Percentiles rank a stretch among this genome's conserved stretches.
phyloP scores from a whole-genome alignment of 2,888 invertebrate genomes.

The Pediacus dermestoides region DNA sequence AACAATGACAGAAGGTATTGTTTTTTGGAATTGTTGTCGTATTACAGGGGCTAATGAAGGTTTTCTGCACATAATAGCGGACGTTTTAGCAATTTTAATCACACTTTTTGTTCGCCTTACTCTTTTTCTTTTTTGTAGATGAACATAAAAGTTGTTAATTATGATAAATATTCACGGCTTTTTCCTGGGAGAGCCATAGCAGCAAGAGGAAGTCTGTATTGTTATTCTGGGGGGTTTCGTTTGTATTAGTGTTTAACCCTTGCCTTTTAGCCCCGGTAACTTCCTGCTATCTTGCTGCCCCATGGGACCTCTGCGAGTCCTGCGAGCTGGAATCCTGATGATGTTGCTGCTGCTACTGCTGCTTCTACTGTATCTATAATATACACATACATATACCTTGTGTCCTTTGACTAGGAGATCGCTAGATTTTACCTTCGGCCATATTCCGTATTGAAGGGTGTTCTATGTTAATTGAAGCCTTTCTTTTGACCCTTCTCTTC shows the following conservation, averaged over 20 bases:
- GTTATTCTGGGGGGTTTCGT: conserved; percentile 50
- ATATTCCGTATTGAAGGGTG: conserved; percentile 29
- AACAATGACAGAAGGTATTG: no score
- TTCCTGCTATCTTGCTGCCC: conserved; percentile 49
- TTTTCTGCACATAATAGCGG: conserved; percentile 35
- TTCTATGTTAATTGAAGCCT: conserved; percentile 34
- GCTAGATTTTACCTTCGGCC: conserved; percentile 21
- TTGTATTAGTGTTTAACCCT: conserved; percentile 52
- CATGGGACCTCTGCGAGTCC: conserved; percentile 44
- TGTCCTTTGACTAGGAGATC: conserved; percentile 34
- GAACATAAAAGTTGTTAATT: conserved; percentile 52
- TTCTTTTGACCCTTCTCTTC: conserved; percentile 26
- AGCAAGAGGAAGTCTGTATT: conserved; percentile 48
- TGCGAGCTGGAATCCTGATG: conserved; percentile 44
- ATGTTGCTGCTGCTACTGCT: conserved; percentile 20
- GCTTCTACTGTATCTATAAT: no score
- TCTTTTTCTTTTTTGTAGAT: conserved; percentile 45
- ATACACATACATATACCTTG: conserved; percentile 27
- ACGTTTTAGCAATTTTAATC: conserved; percentile 45
- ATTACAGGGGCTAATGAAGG: conserved; percentile 27
- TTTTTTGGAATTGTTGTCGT: background rate
- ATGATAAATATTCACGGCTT: conserved; percentile 53
- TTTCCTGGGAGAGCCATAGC: conserved; percentile 52
- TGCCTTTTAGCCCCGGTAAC: conserved; percentile 49
- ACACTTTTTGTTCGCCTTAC: conserved; percentile 45